Percentiles rank a stretch among this genome's conserved stretches.
Evolutionary conservation across 2,888 invertebrate species (phyloP).

Genomic region (Mythimna albipuncta): DNA sequence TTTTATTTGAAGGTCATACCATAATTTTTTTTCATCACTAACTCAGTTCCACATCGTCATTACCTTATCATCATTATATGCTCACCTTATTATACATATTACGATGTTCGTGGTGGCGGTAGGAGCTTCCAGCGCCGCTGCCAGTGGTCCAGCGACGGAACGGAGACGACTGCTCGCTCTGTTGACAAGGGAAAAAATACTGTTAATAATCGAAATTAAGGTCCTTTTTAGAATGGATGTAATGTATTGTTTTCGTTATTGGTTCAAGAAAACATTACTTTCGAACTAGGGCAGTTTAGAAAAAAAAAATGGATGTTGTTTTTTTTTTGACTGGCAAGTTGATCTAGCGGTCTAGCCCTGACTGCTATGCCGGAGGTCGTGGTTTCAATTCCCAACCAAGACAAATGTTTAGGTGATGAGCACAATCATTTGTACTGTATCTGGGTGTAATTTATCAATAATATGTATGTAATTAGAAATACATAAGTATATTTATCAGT

Average conservation of each 20-base stretch:
- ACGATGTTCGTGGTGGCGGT: constrained; percentile 88
- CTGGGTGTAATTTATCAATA: no score
- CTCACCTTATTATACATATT: constrained; percentile 90
- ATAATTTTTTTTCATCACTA: not conserved
- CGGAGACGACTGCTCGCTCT: constrained; percentile 92
- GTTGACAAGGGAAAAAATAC: constrained; percentile 67
- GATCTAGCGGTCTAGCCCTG: no score
- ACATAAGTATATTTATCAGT: no score
- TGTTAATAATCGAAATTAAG: not conserved
- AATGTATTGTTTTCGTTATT: not conserved
- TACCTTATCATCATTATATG: not conserved
- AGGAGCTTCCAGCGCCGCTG: constrained; percentile 88
- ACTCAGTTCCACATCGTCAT: not conserved
- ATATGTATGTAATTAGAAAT: no score
- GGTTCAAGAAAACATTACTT: not conserved
- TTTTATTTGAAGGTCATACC: no score
- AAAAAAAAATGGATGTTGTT: not conserved
- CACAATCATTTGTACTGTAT: no score
- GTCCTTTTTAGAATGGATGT: no score
- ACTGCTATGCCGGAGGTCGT: no score
- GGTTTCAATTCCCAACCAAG: no score
- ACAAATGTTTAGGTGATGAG: no score
- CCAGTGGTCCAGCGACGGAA: constrained; percentile 91
- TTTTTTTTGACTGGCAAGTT: no score
- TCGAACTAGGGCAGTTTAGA: not conserved